These are phyloP conservation scores for Drosophila pachea DNA, from an alignment of 1,140 invertebrate genomes.

Conservation along the genomic window DNA sequence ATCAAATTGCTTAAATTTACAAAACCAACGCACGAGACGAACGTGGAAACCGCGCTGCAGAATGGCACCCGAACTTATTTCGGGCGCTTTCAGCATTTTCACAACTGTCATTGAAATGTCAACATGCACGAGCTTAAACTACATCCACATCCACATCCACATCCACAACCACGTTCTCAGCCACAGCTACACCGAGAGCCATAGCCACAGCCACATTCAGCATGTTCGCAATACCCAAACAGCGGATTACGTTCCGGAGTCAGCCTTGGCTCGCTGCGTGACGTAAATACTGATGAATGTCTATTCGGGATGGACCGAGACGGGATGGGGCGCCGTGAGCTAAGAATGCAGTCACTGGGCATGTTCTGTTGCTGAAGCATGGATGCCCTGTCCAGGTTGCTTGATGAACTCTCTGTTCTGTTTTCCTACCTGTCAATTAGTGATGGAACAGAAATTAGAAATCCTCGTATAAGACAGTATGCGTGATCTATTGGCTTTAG, in stretches of 20 bases:
- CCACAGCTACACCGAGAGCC: too few species aligned
- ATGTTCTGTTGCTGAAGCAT: constrained; percentile 62
- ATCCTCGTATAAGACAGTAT: background rate
- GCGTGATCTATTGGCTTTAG: too few species aligned
- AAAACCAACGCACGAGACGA: constrained; percentile 21
- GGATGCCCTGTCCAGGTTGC: constrained; percentile 58
- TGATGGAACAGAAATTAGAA: background rate
- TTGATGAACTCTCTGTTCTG: constrained; percentile 67
- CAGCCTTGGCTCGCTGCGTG: constrained; percentile 69
- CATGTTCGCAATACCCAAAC: constrained; percentile 29
- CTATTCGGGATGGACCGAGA: constrained; percentile 37
- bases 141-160: constrained; percentile 54
- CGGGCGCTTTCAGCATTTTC: constrained; percentile 58
- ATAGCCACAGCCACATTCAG: too few species aligned
- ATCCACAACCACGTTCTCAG: background rate
- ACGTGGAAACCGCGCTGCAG: constrained; percentile 41
- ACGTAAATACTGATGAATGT: constrained; percentile 76
- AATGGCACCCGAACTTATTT: constrained; percentile 63
- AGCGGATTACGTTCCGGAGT: constrained; percentile 19
- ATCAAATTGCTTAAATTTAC: constrained; percentile 66
- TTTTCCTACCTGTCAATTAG: background rate
- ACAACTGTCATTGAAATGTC: constrained; percentile 76
- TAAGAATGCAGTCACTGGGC: constrained; percentile 8
- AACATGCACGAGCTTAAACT: constrained; percentile 39
- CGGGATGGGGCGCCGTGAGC: background rate